Conservation (phyloP, 2,888 invertebrate species). For the Agrotis puta region DNA sequence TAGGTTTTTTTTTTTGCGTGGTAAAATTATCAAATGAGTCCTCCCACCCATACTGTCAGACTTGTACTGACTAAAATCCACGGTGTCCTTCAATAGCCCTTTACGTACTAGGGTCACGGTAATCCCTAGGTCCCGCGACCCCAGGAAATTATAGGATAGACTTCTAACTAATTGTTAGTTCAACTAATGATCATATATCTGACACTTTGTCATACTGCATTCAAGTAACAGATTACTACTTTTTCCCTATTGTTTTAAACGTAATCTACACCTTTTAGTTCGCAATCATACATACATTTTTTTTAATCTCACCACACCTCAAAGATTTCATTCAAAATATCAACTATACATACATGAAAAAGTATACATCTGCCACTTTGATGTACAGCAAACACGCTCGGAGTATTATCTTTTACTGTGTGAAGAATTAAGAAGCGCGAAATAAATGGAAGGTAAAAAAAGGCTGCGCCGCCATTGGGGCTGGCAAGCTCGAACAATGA, state of each 20-base stretch:
- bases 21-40: too few relatives aligned
- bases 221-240: neutral
- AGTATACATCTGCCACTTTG: constrained; percentile 39
- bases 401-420: constrained; percentile 79
- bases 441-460: constrained; percentile 77
- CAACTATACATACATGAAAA: constrained; percentile 4
- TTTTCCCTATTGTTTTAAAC: neutral
- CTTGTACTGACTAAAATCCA: too few relatives aligned
- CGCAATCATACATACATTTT: neutral
- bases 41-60: too few relatives aligned
- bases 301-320: constrained; percentile 7
- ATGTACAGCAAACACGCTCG: constrained; percentile 50
- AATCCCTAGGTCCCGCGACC: too few relatives aligned
- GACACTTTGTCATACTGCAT: neutral
- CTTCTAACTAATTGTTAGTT: too few relatives aligned
- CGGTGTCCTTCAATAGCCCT: too few relatives aligned
- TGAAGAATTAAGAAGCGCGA: constrained; percentile 82
- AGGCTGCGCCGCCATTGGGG: constrained; percentile 76
- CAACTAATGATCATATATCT: too few relatives aligned
- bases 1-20: too few relatives aligned
- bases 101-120: too few relatives aligned
- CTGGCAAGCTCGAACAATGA: constrained; percentile 76
- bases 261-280: neutral
- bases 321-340: constrained; percentile 19
- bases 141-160: too few relatives aligned